Percentiles rank a stretch among this genome's conserved stretches.
Conservation (phyloP, 2,113 vertebrate species). For the Patagioenas fasciata region DNA sequence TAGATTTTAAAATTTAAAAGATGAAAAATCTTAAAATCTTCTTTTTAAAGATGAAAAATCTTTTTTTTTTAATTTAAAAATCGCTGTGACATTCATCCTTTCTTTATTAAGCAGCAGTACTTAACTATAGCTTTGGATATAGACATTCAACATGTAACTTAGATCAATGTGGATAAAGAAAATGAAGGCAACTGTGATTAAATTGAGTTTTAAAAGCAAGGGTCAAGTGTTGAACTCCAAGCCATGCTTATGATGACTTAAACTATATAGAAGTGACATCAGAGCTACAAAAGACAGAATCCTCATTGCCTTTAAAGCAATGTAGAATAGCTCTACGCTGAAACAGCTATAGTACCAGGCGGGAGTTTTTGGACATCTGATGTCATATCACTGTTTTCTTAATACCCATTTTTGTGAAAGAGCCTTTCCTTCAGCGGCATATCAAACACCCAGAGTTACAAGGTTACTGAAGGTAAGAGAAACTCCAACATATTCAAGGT, state of each 20-base stretch:
- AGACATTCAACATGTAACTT: background rate
- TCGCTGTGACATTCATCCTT: background rate
- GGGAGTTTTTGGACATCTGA: background rate
- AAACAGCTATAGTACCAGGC: background rate
- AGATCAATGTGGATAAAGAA: fast-evolving
- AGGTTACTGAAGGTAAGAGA: background rate
- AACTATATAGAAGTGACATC: background rate
- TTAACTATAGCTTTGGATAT: background rate
- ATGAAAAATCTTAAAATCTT: background rate
- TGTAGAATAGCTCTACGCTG: background rate
- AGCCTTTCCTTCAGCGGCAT: background rate
- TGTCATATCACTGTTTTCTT: background rate
- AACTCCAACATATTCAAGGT: background rate
- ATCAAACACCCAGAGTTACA: background rate
- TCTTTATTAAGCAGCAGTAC: background rate
- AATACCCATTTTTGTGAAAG: background rate
- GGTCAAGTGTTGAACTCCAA: background rate
- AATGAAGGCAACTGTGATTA: background rate
- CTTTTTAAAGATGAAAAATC: background rate
- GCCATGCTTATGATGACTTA: background rate
- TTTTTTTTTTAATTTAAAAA: background rate
- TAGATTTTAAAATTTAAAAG: background rate
- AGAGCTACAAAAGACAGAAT: background rate
- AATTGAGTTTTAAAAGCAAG: background rate
- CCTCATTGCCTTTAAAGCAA: background rate